Evolutionary conservation across 2,113 vertebrate species (phyloP).

Genomic region (Vidua chalybeata): DNA sequence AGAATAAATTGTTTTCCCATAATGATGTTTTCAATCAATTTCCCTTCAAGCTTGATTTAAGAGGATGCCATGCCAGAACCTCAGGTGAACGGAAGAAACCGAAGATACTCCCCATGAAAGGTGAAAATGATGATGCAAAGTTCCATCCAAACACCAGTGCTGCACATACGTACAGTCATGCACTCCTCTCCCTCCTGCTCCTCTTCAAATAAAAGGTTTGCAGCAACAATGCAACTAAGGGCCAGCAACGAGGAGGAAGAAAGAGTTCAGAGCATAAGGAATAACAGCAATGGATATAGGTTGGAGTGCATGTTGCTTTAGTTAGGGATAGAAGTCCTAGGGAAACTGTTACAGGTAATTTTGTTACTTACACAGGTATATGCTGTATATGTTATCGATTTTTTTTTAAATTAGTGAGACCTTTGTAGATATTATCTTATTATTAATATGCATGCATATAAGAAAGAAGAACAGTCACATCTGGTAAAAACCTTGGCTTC

Average conservation of each 20-base stretch:
- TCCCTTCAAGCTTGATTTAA: slow-evolving; percentile 80
- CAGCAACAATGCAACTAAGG: not conserved
- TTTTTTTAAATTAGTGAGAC: not conserved
- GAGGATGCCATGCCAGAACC: slow-evolving; percentile 67
- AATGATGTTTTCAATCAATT: slow-evolving; percentile 79
- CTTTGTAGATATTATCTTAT: not conserved
- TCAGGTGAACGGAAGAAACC: slow-evolving; percentile 29
- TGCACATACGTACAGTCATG: not conserved
- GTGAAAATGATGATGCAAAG: slow-evolving; percentile 63
- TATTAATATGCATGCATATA: not conserved
- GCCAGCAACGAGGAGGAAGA: not conserved
- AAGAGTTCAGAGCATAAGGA: not conserved
- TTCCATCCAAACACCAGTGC: not conserved
- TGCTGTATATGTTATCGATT: accelerated
- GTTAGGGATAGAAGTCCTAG: not conserved
- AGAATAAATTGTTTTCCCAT: slow-evolving; percentile 77
- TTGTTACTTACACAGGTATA: not conserved
- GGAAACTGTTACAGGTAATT: not conserved
- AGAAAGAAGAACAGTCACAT: not conserved
- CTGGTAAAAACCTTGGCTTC: not conserved
- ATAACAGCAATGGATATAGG: accelerated
- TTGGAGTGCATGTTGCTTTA: not conserved
- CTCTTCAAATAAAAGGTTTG: slow-evolving; percentile 32
- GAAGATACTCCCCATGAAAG: slow-evolving; percentile 59
- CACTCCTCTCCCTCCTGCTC: not conserved